Evolutionary conservation across 2,113 vertebrate species (phyloP).

Genomic region (Kryptolebias marmoratus): DNA sequence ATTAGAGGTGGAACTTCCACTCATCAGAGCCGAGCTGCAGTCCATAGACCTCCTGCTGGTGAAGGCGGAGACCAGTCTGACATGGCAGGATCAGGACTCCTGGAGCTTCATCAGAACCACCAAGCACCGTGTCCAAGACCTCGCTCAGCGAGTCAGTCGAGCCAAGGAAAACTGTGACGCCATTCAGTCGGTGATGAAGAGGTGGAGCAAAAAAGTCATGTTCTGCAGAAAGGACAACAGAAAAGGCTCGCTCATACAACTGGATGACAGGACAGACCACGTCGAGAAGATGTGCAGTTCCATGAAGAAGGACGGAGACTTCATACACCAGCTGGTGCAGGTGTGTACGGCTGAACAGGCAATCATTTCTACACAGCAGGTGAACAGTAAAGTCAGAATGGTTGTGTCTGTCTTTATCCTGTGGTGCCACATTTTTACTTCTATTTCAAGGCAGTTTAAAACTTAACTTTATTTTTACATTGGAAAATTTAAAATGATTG

Average conservation of each 20-base stretch:
- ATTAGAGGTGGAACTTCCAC: constrained; percentile 82
- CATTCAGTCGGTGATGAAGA: constrained; percentile 78
- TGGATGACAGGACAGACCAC: constrained; percentile 79
- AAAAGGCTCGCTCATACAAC: constrained; percentile 73
- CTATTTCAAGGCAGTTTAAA: too few species aligned
- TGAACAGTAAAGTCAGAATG: not conserved
- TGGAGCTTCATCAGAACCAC: constrained; percentile 78
- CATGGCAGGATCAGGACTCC: constrained; percentile 77
- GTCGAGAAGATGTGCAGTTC: constrained; percentile 76
- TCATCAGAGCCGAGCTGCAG: constrained; percentile 76
- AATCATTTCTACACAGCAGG: not conserved
- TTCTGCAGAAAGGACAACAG: constrained; percentile 82
- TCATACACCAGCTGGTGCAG: constrained; percentile 81
- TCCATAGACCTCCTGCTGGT: constrained; percentile 74
- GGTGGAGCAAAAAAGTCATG: constrained; percentile 77
- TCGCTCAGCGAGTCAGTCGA: constrained; percentile 73
- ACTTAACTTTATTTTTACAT: too few species aligned
- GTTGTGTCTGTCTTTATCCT: too few species aligned
- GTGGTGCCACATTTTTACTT: too few species aligned
- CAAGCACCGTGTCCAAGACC: constrained; percentile 65
- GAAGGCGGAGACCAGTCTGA: constrained; percentile 70
- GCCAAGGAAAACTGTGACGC: constrained; percentile 77
- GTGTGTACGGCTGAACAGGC: constrained; percentile 56
- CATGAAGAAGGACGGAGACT: constrained; percentile 78
- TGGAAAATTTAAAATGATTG: not conserved